Evolutionary conservation across 2,888 invertebrate genomes (phyloP), one percentile per base, ranked within the genome.

Genomic region (Rhamnusium bicolor): DNA sequence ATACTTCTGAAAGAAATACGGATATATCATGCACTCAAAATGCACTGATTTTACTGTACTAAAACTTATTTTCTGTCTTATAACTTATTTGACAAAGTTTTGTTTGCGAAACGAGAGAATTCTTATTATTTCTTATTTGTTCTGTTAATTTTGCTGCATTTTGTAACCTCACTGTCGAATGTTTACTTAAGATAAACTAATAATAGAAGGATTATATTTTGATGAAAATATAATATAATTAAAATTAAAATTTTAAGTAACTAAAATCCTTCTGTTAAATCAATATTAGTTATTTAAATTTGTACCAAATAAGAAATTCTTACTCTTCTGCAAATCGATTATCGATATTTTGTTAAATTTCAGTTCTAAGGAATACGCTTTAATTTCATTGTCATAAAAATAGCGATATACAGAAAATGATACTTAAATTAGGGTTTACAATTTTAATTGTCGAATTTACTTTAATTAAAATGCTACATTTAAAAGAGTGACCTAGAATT

Each of bases 201-300:
- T 65, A 65, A 53, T 53, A n/a, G 29, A 40, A 53, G 65, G 65
- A 53, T 65, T 53, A 66, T 69, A 24, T 65, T 56, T 83, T 84
- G 82, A 84, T 84, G 81, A 83, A 83, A 84, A 81, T 82, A 81
- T 82, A 83, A 83, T 82, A 82, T 77, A 83, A 83, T 78, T 82
- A 80, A 78, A 69, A 71, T 75, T 54, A 65, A 63, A 69, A 71
- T 65, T 72, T 76, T 56, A 72, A 66, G 63, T 66, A 65, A 65
- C 47, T 65, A 49, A 63, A 62, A 70, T 67, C 40, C 14, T 66
- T 66, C 40, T 47, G 58, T 54, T 54, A 21, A 54, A 27, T 67
- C 63, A 63, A 63, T 27, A 63, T 63, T 51, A 51, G 51, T 24
- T 24, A 16, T 51, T 14, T 29, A 51, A 49, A 21, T 21, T 58